Conservation (phyloP, 2,113 vertebrate genomes). For the Leptosomus discolor region DNA sequence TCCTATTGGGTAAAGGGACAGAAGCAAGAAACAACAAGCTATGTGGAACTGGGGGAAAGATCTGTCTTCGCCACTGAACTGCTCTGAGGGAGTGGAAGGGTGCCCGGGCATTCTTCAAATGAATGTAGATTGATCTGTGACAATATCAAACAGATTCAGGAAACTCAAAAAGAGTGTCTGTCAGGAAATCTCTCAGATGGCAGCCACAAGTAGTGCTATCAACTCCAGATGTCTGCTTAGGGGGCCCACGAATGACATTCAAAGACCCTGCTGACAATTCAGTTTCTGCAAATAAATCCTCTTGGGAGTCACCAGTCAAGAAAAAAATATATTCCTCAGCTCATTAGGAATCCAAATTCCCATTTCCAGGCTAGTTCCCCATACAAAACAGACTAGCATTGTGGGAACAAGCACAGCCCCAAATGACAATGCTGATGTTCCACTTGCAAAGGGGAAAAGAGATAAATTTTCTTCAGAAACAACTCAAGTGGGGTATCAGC, state of each 20-base stretch:
- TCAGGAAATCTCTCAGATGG: background rate
- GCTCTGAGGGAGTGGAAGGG: background rate
- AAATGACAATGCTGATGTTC: background rate
- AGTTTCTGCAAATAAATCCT: background rate
- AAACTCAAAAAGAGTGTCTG: background rate
- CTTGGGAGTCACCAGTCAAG: background rate
- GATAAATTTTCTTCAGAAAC: background rate
- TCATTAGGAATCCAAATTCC: background rate
- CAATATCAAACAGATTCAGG: background rate
- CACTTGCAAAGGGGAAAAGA: background rate
- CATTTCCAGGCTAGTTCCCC: background rate
- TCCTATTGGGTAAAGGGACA: background rate
- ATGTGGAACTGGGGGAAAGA: rapidly evolving
- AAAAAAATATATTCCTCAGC: background rate
- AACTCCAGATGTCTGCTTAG: background rate
- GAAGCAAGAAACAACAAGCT: background rate
- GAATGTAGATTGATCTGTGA: background rate
- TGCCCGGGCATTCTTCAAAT: background rate
- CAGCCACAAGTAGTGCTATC: background rate
- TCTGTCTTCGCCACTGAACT: background rate
- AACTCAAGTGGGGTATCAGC: background rate
- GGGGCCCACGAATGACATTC: background rate
- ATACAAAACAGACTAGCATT: background rate
- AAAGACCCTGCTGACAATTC: background rate
- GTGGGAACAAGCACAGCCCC: background rate